A percentile compares a stretch with the other conserved stretches of the same genome.
phyloP scores from a whole-genome alignment of 2,113 vertebrate species.

The Pachyramphus minor region DNA sequence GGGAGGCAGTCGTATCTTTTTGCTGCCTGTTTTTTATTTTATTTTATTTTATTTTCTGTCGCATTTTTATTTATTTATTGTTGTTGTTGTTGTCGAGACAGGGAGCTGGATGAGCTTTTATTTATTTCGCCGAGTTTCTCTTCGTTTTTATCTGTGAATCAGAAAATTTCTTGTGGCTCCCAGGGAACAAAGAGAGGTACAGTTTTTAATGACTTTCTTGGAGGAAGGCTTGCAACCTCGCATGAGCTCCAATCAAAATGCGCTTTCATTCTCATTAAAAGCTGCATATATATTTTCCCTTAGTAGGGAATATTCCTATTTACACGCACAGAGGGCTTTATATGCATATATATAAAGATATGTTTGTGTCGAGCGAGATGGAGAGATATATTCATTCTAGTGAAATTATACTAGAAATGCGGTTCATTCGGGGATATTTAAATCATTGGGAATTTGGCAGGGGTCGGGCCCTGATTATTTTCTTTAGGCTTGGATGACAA shows the following conservation, averaged over 20 bases:
- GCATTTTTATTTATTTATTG: too few species aligned
- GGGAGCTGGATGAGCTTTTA: not conserved
- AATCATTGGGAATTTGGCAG: constrained; percentile 45
- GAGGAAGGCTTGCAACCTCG: not conserved
- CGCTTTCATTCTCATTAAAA: not conserved
- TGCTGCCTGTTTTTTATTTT: not conserved
- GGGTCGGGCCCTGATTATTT: constrained; percentile 46
- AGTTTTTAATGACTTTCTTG: not conserved
- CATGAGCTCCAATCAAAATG: constrained; percentile 16
- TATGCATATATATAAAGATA: constrained; percentile 10
- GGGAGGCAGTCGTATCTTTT: not conserved
- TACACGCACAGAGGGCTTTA: not conserved
- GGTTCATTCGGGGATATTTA: constrained; percentile 49
- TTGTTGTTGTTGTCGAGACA: not conserved
- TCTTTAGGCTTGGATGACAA: constrained; percentile 40
- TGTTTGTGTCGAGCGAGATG: constrained; percentile 34
- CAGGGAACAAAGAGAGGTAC: constrained; percentile 23
- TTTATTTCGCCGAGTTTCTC: not conserved
- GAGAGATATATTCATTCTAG: constrained; percentile 40
- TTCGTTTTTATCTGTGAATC: not conserved
- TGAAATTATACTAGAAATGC: constrained; percentile 22
- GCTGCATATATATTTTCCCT: not conserved
- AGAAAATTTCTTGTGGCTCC: constrained; percentile 12
- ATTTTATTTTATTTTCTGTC: not conserved
- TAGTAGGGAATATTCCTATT: constrained; percentile 31